Evolutionary conservation across 2,888 invertebrate genomes (phyloP), one percentile per base, ranked within the genome.

Genomic region (Acleris cristana): DNA sequence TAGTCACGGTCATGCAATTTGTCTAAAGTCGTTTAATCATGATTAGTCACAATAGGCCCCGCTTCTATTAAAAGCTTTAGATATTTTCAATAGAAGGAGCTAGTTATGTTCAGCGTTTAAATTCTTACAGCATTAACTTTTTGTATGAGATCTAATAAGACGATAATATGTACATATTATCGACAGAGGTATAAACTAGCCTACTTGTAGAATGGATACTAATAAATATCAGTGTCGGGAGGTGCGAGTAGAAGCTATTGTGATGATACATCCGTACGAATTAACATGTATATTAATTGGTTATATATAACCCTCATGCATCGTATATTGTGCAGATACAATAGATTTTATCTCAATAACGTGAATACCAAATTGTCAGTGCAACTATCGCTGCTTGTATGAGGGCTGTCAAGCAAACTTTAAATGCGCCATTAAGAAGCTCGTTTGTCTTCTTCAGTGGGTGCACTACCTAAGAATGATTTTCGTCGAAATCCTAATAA

Each of bases 1-100:
- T 88, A 92, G 93, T 93, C 93, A 93, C 81, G 92, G 86, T 77
- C 89, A 89, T 89, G 93, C 93, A 93, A 93, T 93, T 92, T 93
- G 90, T 92, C 90, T 91, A 90, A 90, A 89, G 87, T 88, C 92
- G 89, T 92, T 92, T 92, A 89, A 93, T 93, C 92, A 90, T 92
- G 92, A 92, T 92, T 91, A 91, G 91, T 90, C 90, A 92, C 92
- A 92, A 92, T 91, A 85, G 88, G 83, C 81, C 79, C 86, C 85
- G 85, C 86, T 88, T 84, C 87, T 86, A 86, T 89, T 88, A 88
- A 87, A 88, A 84, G 86, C 82, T 86, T 82, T 86, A 87, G 84
- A 83, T 82, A 84, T 81, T 83, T 86, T 84, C 79, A 86, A 89
- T 81, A 77, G 82, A 81, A 85, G 84, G 74, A 82, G 79, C 82